Percentiles rank a stretch among this genome's conserved stretches.
phyloP scores from a whole-genome alignment of 2,888 invertebrate species.

The Brenthis daphne region DNA sequence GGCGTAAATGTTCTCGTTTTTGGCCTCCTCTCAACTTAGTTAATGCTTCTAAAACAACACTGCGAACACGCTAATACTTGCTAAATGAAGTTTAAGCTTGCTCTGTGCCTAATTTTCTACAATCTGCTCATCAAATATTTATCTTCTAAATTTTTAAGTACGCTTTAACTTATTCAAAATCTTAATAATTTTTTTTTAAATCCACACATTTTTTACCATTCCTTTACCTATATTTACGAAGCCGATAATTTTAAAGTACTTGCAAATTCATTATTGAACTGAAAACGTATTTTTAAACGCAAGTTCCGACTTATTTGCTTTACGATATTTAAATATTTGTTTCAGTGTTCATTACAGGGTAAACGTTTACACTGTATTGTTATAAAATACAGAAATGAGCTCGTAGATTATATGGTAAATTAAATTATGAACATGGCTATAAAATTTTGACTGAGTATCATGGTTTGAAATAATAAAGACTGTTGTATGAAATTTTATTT shows the following conservation, averaged over 20 bases:
- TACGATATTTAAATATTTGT: slow-evolving; percentile 34
- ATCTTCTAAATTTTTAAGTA: slow-evolving; percentile 32
- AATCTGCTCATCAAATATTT: slow-evolving; percentile 40
- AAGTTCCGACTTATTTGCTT: slow-evolving; percentile 32
- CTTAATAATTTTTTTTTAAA: slow-evolving; percentile 5
- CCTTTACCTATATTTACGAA: slow-evolving; percentile 4
- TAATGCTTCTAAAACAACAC: slow-evolving; percentile 77
- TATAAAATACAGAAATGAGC: slow-evolving; percentile 27
- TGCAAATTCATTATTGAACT: slow-evolving; percentile 22
- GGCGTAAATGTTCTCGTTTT: slow-evolving; percentile 74
- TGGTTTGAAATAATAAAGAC: slow-evolving; percentile 12
- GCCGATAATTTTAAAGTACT: slow-evolving; percentile 3
- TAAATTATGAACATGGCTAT: slow-evolving; percentile 27
- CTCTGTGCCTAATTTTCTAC: slow-evolving; percentile 40
- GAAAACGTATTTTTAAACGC: slow-evolving; percentile 31
- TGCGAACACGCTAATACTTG: slow-evolving; percentile 56
- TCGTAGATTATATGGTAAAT: slow-evolving; percentile 23
- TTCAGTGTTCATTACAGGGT: slow-evolving; percentile 32
- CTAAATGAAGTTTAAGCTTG: slow-evolving; percentile 43
- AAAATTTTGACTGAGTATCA: slow-evolving; percentile 22
- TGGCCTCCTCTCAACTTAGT: slow-evolving; percentile 78
- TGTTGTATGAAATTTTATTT: slow-evolving; percentile 23
- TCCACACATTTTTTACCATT: slow-evolving; percentile 5
- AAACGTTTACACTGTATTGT: slow-evolving; percentile 33
- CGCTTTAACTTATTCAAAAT: slow-evolving; percentile 4